Base-by-base conservation (phyloP, 2,113 vertebrate species). In the Corythoichthys intestinalis region DNA sequence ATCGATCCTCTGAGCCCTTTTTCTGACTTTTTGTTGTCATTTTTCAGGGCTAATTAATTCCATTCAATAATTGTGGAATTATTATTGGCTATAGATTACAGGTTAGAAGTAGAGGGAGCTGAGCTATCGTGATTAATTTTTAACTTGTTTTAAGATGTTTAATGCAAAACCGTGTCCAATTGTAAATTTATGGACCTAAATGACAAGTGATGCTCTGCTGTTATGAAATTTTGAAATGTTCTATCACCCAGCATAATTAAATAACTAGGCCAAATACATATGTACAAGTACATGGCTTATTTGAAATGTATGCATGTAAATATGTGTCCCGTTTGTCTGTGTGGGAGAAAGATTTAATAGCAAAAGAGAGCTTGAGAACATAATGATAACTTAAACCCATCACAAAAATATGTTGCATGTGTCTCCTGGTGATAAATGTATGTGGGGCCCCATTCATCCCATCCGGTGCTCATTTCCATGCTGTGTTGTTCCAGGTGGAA, bases 401-500 rank as follows among this genome's bases (percentile, higher is more conserved):
- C 61, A 73, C 49, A 39, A 67, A 46, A 28, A 46, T 46, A 47
- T 28, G 47, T 12, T 83, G 84, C 85, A 87, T 86, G 84, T 71
- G 37, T 52, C 37, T 44, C 61, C 75, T 28, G 78, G 73, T 47
- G 62, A n/a, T 39, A 0, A 46, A 34, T 17, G 13, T 17, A 46
- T 70, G 50, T 69, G 39, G 14, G 14, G 44, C 5, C 35, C 48
- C 0, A 2, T 65, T 71, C 44, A 38, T 71, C 4, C 65, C 9
- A 44, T 17, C 38, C 0, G 1, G 15, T 11, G 20, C 70, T 86
- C 57, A 87, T 53, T 6, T 1, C 65, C 37, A 47, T 49, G 60
- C 48, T 65, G 52, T 87, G 66, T 86, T 83, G 57, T 79, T 86
- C 75, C 86, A 93, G 93, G 91, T 52, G 90, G 93, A 80, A 94